phyloP scores from a whole-genome alignment of 30 jellyfish, hydroid and myxozoan genomes.

The Hydractinia echinata region DNA sequence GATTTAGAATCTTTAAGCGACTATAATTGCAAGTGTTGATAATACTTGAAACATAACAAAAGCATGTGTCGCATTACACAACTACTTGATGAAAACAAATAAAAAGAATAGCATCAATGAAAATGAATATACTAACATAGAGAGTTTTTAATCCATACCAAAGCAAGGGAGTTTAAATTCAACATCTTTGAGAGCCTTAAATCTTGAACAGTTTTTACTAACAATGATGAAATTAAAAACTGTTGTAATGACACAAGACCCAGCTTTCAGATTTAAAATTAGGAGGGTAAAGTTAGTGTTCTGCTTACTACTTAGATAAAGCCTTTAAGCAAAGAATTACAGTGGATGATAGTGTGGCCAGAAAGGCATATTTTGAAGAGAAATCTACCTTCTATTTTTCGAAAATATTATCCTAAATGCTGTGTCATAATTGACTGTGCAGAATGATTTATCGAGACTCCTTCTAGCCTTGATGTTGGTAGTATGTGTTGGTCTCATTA shows the following conservation, averaged over 20 bases:
- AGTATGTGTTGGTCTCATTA: conserved; percentile 35
- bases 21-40: conserved; percentile 9
- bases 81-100: conserved; percentile 6
- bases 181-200: conserved; percentile 20
- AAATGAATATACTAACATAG: neutral
- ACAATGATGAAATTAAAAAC: conserved; percentile 16
- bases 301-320: conserved; percentile 31
- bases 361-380: conserved; percentile 24
- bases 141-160: conserved; percentile 6
- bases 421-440: conserved; percentile 32
- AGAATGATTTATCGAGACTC: conserved; percentile 42
- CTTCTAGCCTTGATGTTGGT: conserved; percentile 31
- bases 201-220: conserved; percentile 43
- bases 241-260: conserved; percentile 32
- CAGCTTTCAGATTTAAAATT: neutral
- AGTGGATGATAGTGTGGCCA: conserved; percentile 45
- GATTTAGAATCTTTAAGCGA: conserved; percentile 2
- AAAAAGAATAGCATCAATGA: conserved; percentile 1
- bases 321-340: conserved; percentile 33
- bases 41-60: conserved; percentile 7
- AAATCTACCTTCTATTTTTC: too few species aligned
- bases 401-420: conserved; percentile 22
- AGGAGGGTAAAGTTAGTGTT: conserved; percentile 31
- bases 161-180: conserved; percentile 10
- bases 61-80: conserved; percentile 4